Base-by-base conservation (phyloP, 2,888 invertebrate genomes). In the Ormyrus rosae region DNA sequence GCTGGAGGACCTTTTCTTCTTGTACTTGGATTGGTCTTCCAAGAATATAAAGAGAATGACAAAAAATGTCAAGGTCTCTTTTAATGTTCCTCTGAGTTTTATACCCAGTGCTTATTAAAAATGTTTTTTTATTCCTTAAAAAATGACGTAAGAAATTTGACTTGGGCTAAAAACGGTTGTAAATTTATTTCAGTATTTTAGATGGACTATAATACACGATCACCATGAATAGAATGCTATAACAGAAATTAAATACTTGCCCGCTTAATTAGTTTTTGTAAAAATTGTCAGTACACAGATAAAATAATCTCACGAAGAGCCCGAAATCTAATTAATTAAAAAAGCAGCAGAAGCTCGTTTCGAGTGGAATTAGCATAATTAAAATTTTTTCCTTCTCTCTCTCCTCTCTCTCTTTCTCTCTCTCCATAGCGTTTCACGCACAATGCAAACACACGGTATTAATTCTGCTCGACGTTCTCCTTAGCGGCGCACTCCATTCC, bases 341-440 rank as follows among this genome's bases (percentile, higher is more conserved):
- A 65, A 19, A 19, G 19, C 19, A 19, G 19, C 19, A 19, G 19
- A 19, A 19, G n/a, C 48, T 45, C 34, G 61, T 61, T 71, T 51
- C n/a, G 10, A 11, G 34, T 6, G 19, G 53, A 75, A 68, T 75
- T 68, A 75, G 60, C 46, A 68, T 67, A 68, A 75, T 75, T 75
- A 67, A 75, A 75, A 65, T 55, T 9, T 56, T 55, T 45, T 55
- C 48, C 64, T 46, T 7, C 10, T 11, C 58, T 19, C 19, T 19
- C 19, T 19, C 19, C 19, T 19, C 19, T 19, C 2, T 2, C 19
- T 19, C 19, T 19, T 2, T 19, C 19, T 19, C 19, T 19, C 19
- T 19, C 19, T 45, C 45, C 9, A 13, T n/a, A 11, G 56, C 7
- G 19, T 19, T 19, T 46, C 19, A 70, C 11, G 7, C 45, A 55